Conservation (phyloP, 1,140 invertebrate species). For the Lucilia cuprina region DNA sequence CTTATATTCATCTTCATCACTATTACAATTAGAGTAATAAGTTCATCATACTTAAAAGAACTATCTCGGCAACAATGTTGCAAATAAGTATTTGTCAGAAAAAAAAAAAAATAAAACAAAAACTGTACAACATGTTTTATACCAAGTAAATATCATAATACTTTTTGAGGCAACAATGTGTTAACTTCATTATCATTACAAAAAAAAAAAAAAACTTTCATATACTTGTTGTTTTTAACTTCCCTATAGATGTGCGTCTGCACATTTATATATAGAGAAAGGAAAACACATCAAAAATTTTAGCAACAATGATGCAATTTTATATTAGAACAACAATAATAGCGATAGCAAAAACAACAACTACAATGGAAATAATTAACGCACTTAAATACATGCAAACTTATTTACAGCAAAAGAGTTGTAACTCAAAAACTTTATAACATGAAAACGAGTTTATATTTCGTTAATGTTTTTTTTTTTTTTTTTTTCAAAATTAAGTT, state of each 20-base stretch:
- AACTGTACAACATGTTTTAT: not conserved
- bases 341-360: not conserved
- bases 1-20: slow-evolving; percentile 17
- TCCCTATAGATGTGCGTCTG: too few relatives aligned
- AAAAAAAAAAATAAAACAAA: not conserved
- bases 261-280: not conserved
- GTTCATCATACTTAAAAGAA: slow-evolving; percentile 25
- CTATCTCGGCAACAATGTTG: slow-evolving; percentile 21
- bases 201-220: not conserved
- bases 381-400: not conserved
- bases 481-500: too few relatives aligned
- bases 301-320: slow-evolving; percentile 25
- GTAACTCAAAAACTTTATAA: too few relatives aligned
- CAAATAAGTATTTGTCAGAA: not conserved
- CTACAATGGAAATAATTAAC: not conserved
- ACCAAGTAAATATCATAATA: not conserved
- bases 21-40: slow-evolving; percentile 23
- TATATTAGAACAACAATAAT: slow-evolving; percentile 2
- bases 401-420: too few relatives aligned
- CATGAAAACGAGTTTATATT: too few relatives aligned
- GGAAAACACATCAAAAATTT: not conserved
- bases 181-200: not conserved
- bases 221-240: not conserved
- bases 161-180: slow-evolving; percentile 26
- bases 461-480: too few relatives aligned